Evolutionary conservation across 2,888 invertebrate species (phyloP).

Genomic region (Aspidapion aeneum): DNA sequence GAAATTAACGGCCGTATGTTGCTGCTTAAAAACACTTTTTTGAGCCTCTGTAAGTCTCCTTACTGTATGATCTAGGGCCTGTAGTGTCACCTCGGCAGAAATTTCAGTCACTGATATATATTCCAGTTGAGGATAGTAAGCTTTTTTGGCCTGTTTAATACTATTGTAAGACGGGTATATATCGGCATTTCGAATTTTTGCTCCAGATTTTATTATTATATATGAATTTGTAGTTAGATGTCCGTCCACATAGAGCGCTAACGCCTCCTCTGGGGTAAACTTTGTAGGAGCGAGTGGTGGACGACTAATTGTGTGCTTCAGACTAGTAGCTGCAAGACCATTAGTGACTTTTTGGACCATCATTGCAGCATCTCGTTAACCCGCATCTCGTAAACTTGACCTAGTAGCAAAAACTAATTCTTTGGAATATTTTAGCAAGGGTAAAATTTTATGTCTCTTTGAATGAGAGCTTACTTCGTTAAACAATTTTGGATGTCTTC

Average conservation of each 20-base stretch:
- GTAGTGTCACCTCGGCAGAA: conserved; percentile 9
- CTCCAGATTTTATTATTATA: conserved; percentile 3
- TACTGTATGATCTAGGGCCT: conserved; percentile 10
- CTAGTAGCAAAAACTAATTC: not conserved
- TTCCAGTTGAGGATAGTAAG: conserved; percentile 8
- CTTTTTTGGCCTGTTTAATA: conserved; percentile 5
- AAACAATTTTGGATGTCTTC: not conserved
- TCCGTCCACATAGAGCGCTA: conserved; percentile 8
- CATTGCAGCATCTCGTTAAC: conserved; percentile 9
- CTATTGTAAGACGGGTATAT: conserved; percentile 13
- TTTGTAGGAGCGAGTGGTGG: not conserved
- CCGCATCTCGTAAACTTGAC: not conserved
- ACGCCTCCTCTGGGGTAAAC: conserved; percentile 9
- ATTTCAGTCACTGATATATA: conserved; percentile 6
- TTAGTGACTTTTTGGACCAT: not conserved
- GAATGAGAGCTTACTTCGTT: not conserved
- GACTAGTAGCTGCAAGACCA: not conserved
- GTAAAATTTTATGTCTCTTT: not conserved
- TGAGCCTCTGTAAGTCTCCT: conserved; percentile 6
- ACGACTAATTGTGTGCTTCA: not conserved
- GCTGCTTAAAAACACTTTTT: not conserved
- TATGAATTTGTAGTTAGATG: conserved; percentile 2
- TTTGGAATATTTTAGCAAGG: not conserved
- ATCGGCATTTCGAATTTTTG: conserved; percentile 2
- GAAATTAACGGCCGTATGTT: not conserved